A percentile compares a stretch with the other conserved stretches of the same genome.
Evolutionary conservation across 2,797 vertebrate genomes (phyloP).

Genomic region (Thunnus albacares): DNA sequence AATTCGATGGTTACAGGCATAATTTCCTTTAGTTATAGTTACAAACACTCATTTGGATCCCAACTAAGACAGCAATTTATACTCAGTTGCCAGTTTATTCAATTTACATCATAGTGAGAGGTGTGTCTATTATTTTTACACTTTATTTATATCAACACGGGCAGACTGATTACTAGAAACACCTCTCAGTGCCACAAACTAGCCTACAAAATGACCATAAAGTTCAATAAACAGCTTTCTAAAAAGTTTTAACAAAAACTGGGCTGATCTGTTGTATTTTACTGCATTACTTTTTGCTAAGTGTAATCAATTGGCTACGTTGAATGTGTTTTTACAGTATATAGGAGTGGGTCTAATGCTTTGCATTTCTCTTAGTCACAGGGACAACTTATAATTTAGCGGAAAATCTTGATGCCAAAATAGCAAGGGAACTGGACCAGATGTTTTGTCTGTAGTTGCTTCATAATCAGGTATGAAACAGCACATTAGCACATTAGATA

Average conservation of each 20-base stretch:
- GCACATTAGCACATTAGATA: not conserved
- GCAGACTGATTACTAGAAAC: not conserved
- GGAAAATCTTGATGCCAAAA: constrained; percentile 19
- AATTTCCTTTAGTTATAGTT: not conserved
- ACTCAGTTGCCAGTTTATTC: not conserved
- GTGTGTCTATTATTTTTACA: not conserved
- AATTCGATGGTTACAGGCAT: not conserved
- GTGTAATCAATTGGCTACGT: not conserved
- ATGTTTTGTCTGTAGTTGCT: not conserved
- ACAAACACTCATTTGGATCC: not conserved
- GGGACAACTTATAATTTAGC: constrained; percentile 4
- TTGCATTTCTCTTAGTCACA: not conserved
- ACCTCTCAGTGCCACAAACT: not conserved
- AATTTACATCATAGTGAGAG: not conserved
- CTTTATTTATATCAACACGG: not conserved
- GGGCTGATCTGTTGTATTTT: too few relatives aligned
- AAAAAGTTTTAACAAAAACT: too few relatives aligned
- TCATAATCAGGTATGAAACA: not conserved
- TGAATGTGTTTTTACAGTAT: not conserved
- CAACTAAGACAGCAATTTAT: not conserved
- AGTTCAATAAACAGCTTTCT: too few relatives aligned
- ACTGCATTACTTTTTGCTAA: not conserved
- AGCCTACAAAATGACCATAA: too few relatives aligned
- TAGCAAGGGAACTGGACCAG: not conserved
- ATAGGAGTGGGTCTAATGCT: not conserved